Base-by-base conservation (phyloP, 2,888 invertebrate genomes). In the Leptopilina syphax region DNA sequence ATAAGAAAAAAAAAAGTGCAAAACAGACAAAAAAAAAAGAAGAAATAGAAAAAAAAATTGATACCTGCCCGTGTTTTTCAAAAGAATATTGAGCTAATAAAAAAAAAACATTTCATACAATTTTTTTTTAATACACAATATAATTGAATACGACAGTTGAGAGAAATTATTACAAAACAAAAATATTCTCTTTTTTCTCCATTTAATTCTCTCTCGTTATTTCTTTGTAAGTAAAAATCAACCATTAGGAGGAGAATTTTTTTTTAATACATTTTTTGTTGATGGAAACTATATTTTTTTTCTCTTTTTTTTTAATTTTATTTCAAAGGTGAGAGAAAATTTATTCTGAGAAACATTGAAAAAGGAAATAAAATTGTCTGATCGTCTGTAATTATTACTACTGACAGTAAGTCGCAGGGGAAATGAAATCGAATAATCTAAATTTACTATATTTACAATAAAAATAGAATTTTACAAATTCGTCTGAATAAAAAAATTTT, bases 1-100 rank as follows among this genome's bases (percentile, higher is more conserved):
- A 34, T 73, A 57, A 57, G 34, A 13, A 57, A 73, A 57, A 73
- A 57, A 73, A 57, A 73, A 57, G 34, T 34, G 54, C 27, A 73
- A 57, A 34, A 73, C 9, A 9, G 73, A 50, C 50, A 9, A 50
- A 50, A 50, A 50, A 50, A 12, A 24, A 67, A 68, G 50, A 68
- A 73, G 13, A 73, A 73, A 73, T 27, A 57, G 34, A 57, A 27
- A 73, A 73, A 73, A 54, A 73, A 57, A 27, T n/a, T 1, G 34
- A 57, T 57, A 34, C 9, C 8, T 57, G 7, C 1, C 12, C 34
- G 57, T 54, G n/a, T 41, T 73, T 44, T 73, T 34, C 10, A 34
- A 54, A 24, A 8, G 13, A 57, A 73, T 34, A 65, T 65, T 65
- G 65, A 13, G 34, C 65, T 41, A 41, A 41, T 65, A 60, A 60